Percentiles rank a stretch among this genome's conserved stretches.
These are phyloP conservation scores for Acanthosepion pharaonis DNA, from an alignment of 2,888 invertebrate genomes.

Conservation along the genomic window DNA sequence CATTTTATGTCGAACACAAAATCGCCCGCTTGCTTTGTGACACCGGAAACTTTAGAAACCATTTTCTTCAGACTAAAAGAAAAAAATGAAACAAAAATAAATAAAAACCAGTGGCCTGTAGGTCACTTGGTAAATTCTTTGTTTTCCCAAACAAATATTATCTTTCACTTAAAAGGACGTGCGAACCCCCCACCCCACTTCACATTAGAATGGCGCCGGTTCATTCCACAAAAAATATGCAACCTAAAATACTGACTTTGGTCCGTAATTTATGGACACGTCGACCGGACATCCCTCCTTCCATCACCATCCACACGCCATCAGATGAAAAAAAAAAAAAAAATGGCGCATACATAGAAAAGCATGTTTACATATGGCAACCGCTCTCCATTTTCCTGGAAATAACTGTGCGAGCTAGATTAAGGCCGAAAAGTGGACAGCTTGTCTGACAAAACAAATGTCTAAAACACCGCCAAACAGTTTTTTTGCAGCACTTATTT, in stretches of 20 bases:
- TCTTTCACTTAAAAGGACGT: neutral
- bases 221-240: neutral
- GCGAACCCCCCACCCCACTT: neutral
- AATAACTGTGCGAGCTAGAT: neutral
- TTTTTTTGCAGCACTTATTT: neutral
- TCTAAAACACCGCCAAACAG: neutral
- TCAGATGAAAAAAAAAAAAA: neutral
- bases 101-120: neutral
- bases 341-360: neutral
- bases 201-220: neutral
- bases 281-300: neutral
- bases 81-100: neutral
- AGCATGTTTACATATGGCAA: neutral
- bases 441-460: neutral
- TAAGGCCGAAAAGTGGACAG: slow-evolving; percentile 33
- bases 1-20: too few species aligned
- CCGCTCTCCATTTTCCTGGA: neutral
- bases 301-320: neutral
- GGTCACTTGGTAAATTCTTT: neutral
- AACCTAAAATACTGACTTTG: neutral
- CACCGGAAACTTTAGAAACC: neutral
- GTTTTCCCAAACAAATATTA: neutral
- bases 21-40: too few species aligned
- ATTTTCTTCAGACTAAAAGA: neutral
- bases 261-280: neutral